phyloP scores from a whole-genome alignment of 2,113 vertebrate genomes.

The Grus americana region DNA sequence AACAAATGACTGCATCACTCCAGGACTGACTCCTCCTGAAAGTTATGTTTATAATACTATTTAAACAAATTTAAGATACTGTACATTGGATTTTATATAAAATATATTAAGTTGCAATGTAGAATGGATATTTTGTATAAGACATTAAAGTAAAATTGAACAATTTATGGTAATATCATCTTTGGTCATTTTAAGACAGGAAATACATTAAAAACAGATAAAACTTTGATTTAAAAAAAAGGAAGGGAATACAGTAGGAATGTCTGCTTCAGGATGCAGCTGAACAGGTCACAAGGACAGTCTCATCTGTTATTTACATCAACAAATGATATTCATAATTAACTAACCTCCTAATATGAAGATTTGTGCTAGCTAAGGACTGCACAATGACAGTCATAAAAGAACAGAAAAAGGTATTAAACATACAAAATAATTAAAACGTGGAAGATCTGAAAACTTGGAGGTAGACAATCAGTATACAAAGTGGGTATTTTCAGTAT shows the following conservation, averaged over 20 bases:
- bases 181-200: constrained; percentile 23
- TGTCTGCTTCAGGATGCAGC: background rate
- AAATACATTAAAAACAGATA: background rate
- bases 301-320: background rate
- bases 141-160: constrained; percentile 62
- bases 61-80: constrained; percentile 73
- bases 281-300: background rate
- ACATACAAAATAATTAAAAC: background rate
- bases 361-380: background rate
- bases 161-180: background rate
- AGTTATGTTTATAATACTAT: constrained; percentile 66
- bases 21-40: constrained; percentile 42
- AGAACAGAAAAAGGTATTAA: background rate
- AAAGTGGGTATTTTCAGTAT: background rate
- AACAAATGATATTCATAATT: background rate
- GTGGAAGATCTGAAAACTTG: background rate
- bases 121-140: constrained; percentile 57
- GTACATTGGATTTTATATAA: constrained; percentile 68
- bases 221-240: background rate
- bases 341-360: background rate
- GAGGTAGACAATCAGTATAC: background rate
- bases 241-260: background rate
- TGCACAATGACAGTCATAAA: background rate
- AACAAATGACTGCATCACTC: background rate
- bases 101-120: constrained; percentile 58